A percentile compares a stretch with the other conserved stretches of the same genome.
phyloP scores from a whole-genome alignment of 2,888 invertebrate genomes.

The Galeopsomyia nigrocyanea region DNA sequence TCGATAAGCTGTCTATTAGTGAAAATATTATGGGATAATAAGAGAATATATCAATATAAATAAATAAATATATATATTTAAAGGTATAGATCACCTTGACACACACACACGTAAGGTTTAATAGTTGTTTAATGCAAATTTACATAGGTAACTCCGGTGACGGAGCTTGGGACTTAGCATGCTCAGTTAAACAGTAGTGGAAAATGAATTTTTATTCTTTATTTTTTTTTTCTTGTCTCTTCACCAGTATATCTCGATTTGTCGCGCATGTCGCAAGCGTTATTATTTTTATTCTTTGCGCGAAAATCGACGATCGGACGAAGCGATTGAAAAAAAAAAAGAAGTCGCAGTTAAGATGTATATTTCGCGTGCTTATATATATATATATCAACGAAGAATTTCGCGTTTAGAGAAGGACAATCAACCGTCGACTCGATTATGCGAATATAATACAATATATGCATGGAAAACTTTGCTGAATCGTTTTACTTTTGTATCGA shows the following conservation, averaged over 20 bases:
- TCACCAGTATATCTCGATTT: constrained; percentile 39
- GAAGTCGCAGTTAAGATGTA: constrained; percentile 51
- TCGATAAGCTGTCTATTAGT: constrained; percentile 48
- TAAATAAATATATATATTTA: constrained; percentile 31
- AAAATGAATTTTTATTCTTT: not conserved
- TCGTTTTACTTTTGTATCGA: too few relatives aligned
- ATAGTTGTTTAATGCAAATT: constrained; percentile 54
- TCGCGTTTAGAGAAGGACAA: constrained; percentile 68
- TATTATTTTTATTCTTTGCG: constrained; percentile 41
- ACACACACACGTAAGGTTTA: too few relatives aligned
- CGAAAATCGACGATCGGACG: constrained; percentile 5
- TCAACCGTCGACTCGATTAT: constrained; percentile 61
- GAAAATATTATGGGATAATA: constrained; percentile 45
- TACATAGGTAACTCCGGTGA: constrained; percentile 60
- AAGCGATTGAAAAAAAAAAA: constrained; percentile 27
- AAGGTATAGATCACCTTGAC: too few relatives aligned
- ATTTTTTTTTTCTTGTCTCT: too few relatives aligned
- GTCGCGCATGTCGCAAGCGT: constrained; percentile 62
- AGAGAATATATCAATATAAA: constrained; percentile 42
- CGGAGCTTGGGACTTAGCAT: constrained; percentile 70
- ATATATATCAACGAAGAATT: constrained; percentile 61
- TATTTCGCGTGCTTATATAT: constrained; percentile 50
- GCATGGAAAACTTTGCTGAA: constrained; percentile 20
- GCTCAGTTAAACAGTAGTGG: constrained; percentile 65
- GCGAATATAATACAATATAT: constrained; percentile 52